phyloP scores from a whole-genome alignment of 2,888 invertebrate genomes.

The Caenorhabditis plicata region DNA sequence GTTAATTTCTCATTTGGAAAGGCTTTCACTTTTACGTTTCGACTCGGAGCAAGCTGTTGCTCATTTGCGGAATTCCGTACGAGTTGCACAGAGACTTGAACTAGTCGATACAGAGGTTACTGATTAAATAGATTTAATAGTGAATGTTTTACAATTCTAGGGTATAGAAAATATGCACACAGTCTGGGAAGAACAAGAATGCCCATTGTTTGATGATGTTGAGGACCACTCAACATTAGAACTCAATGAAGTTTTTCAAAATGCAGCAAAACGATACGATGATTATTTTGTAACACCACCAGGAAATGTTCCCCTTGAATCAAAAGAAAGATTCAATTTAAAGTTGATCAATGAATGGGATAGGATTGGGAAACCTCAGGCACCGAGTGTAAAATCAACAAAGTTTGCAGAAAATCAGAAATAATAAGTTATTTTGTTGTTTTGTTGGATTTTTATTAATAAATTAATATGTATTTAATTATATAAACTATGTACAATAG shows the following conservation, averaged over 20 bases:
- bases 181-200: slow-evolving; percentile 46
- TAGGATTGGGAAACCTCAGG: slow-evolving; percentile 21
- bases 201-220: slow-evolving; percentile 39
- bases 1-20: slow-evolving; percentile 39
- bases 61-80: slow-evolving; percentile 32
- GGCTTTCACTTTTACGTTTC: slow-evolving; percentile 41
- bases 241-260: slow-evolving; percentile 32
- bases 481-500: no score
- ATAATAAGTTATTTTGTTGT: no score
- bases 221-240: slow-evolving; percentile 31
- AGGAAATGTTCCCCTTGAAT: slow-evolving; percentile 45
- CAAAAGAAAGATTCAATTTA: slow-evolving; percentile 29
- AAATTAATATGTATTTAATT: no score
- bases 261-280: slow-evolving; percentile 31
- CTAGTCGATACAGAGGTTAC: slow-evolving; percentile 33
- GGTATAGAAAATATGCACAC: slow-evolving; percentile 33
- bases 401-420: slow-evolving; percentile 1
- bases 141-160: slow-evolving; percentile 3
- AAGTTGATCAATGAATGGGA: slow-evolving; percentile 46
- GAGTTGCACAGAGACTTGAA: slow-evolving; percentile 34
- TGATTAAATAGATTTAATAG: neutral
- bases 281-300: slow-evolving; percentile 52
- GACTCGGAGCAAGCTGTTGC: slow-evolving; percentile 43
- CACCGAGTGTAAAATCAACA: slow-evolving; percentile 15
- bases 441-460: no score